These are phyloP conservation scores for Conopomorpha cramerella DNA, from an alignment of 1,140 invertebrate species.

Conservation along the genomic window DNA sequence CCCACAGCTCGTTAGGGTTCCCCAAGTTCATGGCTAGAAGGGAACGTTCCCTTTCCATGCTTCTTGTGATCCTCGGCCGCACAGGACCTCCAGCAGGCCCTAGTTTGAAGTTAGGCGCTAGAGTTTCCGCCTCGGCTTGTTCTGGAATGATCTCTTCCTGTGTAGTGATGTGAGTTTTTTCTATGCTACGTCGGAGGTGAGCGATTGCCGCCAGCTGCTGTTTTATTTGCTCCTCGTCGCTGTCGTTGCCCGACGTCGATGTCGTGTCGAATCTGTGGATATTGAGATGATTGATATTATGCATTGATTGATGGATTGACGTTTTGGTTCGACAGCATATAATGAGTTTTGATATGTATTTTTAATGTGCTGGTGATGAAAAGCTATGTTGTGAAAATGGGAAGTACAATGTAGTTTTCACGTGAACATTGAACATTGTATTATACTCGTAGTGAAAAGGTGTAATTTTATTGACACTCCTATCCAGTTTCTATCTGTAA, in stretches of 20 bases:
- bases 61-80: constrained; percentile 35
- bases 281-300: neutral
- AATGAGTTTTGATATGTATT: too few relatives aligned
- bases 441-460: too few relatives aligned
- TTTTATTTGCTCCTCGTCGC: constrained; percentile 46
- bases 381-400: too few relatives aligned
- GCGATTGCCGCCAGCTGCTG: constrained; percentile 36
- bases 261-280: constrained; percentile 46
- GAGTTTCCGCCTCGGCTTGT: constrained; percentile 33
- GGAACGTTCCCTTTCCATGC: constrained; percentile 39
- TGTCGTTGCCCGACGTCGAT: constrained; percentile 56
- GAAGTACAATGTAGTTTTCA: too few relatives aligned
- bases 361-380: too few relatives aligned
- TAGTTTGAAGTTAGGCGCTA: constrained; percentile 63
- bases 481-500: too few relatives aligned
- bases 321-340: too few relatives aligned
- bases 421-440: too few relatives aligned
- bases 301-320: neutral
- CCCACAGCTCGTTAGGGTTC: constrained; percentile 38
- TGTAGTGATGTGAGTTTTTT: constrained; percentile 50
- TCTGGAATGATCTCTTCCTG: constrained; percentile 49
- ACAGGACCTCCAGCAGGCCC: constrained; percentile 59
- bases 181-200: constrained; percentile 45
- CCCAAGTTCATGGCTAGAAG: constrained; percentile 42
- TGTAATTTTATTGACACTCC: too few relatives aligned